A percentile compares a stretch with the other conserved stretches of the same genome.
Conservation (phyloP, 2,888 invertebrate species). For the Drosophila basisetae region DNA sequence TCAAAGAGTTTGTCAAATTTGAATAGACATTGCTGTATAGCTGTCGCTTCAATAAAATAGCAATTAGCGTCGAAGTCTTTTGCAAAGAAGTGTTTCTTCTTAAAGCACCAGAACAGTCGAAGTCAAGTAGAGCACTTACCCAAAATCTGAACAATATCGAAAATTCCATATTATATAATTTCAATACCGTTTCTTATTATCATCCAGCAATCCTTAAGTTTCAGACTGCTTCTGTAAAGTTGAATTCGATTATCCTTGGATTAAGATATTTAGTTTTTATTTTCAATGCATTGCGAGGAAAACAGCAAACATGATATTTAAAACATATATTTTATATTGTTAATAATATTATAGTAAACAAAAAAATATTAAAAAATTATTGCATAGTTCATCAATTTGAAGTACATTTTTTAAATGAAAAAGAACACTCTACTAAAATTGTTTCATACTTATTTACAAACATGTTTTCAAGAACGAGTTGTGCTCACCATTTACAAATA, state of each 20-base stretch:
- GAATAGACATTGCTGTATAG: too few species aligned
- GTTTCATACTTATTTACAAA: neutral
- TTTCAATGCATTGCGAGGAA: neutral
- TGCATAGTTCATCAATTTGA: neutral
- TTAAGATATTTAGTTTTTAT: neutral
- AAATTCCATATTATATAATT: neutral
- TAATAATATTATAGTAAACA: neutral
- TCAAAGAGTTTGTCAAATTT: conserved; percentile 15
- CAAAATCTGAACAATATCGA: neutral
- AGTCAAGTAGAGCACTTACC: neutral
- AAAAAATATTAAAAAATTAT: neutral
- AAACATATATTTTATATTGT: neutral
- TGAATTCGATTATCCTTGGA: neutral
- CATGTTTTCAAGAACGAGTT: neutral
- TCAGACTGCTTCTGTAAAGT: neutral
- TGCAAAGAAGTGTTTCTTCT: neutral
- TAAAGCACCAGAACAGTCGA: neutral
- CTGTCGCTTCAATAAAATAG: neutral
- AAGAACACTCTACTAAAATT: neutral
- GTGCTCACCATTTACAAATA: neutral
- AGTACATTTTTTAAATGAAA: neutral
- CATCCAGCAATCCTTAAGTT: neutral
- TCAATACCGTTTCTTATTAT: neutral
- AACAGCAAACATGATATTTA: neutral
- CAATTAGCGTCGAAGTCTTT: neutral